phyloP scores from a whole-genome alignment of 1,140 invertebrate species.

The Armadillidium nasatum region DNA sequence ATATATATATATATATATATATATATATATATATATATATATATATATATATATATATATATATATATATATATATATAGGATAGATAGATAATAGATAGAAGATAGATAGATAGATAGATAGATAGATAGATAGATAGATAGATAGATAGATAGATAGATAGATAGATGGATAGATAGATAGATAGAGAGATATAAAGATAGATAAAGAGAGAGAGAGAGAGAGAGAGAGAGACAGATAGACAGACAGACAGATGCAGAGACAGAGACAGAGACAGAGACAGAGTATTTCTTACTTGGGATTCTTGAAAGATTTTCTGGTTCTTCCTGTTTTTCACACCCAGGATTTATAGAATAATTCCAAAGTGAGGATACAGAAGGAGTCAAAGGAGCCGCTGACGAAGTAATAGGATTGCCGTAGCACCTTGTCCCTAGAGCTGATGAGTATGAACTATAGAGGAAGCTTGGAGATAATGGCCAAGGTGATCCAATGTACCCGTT shows the following conservation, averaged over 20 bases:
- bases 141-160: neutral
- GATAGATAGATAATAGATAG: neutral
- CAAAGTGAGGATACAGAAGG: neutral
- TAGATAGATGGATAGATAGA: no score
- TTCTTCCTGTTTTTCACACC: neutral
- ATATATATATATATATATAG: no score
- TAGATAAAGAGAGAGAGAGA: neutral
- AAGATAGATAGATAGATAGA: no score
- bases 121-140: neutral
- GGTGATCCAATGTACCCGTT: neutral
- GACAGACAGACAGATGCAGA: neutral
- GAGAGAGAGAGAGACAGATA: no score
- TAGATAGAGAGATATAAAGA: neutral
- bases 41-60: no score
- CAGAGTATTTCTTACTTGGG: neutral
- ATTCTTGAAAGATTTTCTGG: neutral
- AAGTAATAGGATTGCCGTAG: neutral
- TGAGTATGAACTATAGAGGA: neutral
- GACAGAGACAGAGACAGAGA: neutral
- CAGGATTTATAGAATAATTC: neutral
- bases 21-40: no score
- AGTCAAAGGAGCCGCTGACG: neutral
- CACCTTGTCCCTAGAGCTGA: neutral
- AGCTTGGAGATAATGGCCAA: neutral
- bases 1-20: no score